Conservation (phyloP, 1,140 invertebrate genomes). For the Zaprionus davidi region DNA sequence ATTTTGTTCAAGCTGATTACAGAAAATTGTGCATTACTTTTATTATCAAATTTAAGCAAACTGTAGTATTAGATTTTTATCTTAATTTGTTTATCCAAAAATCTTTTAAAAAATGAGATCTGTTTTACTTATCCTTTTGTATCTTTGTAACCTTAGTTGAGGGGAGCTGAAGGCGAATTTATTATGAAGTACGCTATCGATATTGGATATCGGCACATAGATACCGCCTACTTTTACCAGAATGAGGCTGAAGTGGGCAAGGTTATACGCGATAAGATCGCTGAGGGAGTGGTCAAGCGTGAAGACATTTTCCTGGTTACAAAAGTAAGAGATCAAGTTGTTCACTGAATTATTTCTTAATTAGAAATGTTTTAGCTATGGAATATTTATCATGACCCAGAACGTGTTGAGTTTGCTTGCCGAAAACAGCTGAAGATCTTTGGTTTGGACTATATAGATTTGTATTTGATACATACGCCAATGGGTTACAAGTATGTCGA, state of each 20-base stretch:
- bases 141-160: conserved; percentile 84
- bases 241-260: conserved; percentile 91
- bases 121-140: neutral
- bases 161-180: conserved; percentile 87
- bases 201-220: conserved; percentile 92
- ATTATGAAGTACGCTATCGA: conserved; percentile 89
- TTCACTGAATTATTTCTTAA: neutral
- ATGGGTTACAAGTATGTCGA: conserved; percentile 85
- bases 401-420: conserved; percentile 84
- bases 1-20: neutral
- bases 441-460: conserved; percentile 88
- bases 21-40: neutral
- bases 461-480: conserved; percentile 90
- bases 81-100: too few species aligned
- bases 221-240: conserved; percentile 91
- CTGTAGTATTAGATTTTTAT: too few species aligned
- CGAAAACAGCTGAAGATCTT: conserved; percentile 86
- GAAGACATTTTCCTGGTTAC: conserved; percentile 94
- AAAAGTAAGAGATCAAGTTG: conserved; percentile 85
- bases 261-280: conserved; percentile 88
- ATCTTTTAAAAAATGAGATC: too few species aligned
- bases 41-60: neutral
- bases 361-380: conserved; percentile 73
- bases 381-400: conserved; percentile 85
- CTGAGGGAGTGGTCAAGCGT: conserved; percentile 88